Evolutionary conservation across 2,797 vertebrate species (phyloP), one percentile per base, ranked within the genome.

Genomic region (Etheostoma nigrum): DNA sequence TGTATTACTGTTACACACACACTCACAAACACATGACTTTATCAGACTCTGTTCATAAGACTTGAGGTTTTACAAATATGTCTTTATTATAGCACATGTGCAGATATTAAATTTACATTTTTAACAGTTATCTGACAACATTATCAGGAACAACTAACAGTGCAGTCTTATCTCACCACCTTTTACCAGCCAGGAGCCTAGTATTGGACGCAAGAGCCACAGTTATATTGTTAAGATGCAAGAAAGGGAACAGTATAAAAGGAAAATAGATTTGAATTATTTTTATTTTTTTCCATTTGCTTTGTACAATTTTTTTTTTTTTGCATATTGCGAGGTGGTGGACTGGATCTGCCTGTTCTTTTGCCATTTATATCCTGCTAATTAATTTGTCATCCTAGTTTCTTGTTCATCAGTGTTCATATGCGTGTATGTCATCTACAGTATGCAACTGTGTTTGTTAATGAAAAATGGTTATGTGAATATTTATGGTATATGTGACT

Each of bases 401-500:
- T 40, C 67, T 42, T 15, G 25, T 72, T 74, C 10, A 66, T 65
- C 18, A 21, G 11, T n/a, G 30, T 44, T 65, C 9, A 55, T 25
- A 27, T 15, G 18, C 53, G 6, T 21, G n/a, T 23, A 10, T 49
- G 16, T 53, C 48, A 47, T 23, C 65, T 40, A 40, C 36, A 40
- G 36, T 30, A 4, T 15, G 45, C 8, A 59, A n/a, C 51, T 45
- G 30, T 47, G 45, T 58, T 45, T 30, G 42, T 61, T 59, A 4
- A 47, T 64, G n/a, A 59, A 79, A 42, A 52, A 45, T 0, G 1
- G 70, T 72, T 40, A 53, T 60, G 30, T 63, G 47, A 51, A 44
- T 75, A 61, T 82, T 81, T 84, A 70, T 72, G 58, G 47, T 54
- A 64, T 9, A 64, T 83, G 73, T 76, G 82, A 85, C 57, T 85